A percentile compares a stretch with the other conserved stretches of the same genome.
These are phyloP conservation scores for Eulemur rubriventer DNA, from an alignment of 2,797 vertebrate genomes.

Conservation along the genomic window DNA sequence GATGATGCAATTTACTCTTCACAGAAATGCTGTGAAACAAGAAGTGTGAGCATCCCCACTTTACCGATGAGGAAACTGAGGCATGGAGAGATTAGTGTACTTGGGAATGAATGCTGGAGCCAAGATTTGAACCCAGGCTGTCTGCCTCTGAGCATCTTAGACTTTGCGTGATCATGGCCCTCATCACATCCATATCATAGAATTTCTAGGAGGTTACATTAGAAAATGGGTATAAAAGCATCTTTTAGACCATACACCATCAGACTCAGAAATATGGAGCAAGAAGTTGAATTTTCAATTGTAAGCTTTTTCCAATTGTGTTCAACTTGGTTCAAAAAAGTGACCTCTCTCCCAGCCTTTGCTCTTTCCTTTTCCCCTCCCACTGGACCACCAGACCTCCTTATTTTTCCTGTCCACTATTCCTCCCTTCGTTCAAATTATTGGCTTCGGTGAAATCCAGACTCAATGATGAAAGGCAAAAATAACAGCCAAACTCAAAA, in stretches of 20 bases:
- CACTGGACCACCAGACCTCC: neutral
- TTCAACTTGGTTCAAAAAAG: neutral
- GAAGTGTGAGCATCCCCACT: neutral
- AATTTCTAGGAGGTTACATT: neutral
- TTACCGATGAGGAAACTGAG: neutral
- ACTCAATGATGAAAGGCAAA: constrained; percentile 50
- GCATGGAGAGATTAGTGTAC: neutral
- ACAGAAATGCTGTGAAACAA: neutral
- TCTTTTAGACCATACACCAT: neutral
- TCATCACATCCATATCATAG: neutral
- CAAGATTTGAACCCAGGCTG: neutral
- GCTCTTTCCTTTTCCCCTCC: neutral
- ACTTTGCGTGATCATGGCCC: neutral
- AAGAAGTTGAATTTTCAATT: neutral
- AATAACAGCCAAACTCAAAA: constrained; percentile 78
- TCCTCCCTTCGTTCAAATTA: neutral
- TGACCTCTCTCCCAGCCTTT: neutral
- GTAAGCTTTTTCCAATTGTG: neutral
- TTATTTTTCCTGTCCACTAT: neutral
- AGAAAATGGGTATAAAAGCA: neutral
- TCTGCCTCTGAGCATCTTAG: neutral
- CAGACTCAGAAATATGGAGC: neutral
- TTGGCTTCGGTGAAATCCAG: constrained; percentile 41
- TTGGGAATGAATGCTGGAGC: neutral
- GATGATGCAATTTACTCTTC: neutral